These are phyloP conservation scores for Emydoidea blandingii DNA, from an alignment of 2,797 vertebrate species.

Conservation along the genomic window DNA sequence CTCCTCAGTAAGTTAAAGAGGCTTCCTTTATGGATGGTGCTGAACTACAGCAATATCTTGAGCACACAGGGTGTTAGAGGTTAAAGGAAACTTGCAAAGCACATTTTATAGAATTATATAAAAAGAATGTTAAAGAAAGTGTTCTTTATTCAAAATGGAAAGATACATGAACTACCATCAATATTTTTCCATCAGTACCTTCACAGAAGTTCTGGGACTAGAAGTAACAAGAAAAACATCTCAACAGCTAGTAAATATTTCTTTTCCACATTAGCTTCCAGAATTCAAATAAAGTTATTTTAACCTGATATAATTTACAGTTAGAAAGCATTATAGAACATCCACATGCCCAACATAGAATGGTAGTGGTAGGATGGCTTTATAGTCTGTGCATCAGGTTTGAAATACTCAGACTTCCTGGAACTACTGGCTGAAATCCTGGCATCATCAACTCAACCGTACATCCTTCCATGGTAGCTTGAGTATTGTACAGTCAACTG, in stretches of 20 bases:
- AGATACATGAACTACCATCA: background rate
- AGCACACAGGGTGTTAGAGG: background rate
- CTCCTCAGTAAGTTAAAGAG: background rate
- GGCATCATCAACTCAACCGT: background rate
- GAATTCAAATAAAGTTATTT: constrained; percentile 4
- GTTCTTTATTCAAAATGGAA: constrained; percentile 15
- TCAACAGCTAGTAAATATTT: constrained; percentile 21
- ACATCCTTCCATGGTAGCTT: background rate
- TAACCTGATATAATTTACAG: background rate
- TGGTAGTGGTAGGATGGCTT: background rate
- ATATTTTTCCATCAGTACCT: background rate
- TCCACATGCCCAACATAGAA: background rate
- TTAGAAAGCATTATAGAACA: background rate
- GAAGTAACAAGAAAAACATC: constrained; percentile 2
- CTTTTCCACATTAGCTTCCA: constrained; percentile 4
- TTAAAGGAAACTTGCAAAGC: background rate
- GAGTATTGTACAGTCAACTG: background rate
- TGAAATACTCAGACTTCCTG: constrained; percentile 22
- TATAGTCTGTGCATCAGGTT: background rate
- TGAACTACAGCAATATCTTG: background rate
- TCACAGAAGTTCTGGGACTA: background rate
- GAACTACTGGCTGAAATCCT: background rate
- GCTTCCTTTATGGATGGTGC: background rate
- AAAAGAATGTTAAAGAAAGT: background rate
- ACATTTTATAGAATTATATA: background rate